These are phyloP conservation scores for Tolypeutes matacus DNA, from an alignment of 2,797 vertebrate genomes.

Conservation along the genomic window DNA sequence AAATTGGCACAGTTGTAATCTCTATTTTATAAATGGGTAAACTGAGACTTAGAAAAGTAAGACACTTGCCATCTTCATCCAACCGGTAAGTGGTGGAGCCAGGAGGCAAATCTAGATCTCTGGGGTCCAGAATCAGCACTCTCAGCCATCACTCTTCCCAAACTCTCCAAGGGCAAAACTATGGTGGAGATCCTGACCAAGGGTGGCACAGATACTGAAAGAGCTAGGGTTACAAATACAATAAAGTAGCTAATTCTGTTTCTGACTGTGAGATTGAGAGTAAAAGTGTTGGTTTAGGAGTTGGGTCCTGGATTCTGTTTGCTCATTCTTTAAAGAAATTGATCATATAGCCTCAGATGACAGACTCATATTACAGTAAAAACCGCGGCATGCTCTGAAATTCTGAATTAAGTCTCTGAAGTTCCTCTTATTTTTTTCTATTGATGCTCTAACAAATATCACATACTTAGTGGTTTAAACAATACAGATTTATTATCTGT, in stretches of 20 bases:
- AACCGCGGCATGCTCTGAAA: not conserved
- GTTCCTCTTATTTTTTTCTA: not conserved
- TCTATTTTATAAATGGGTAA: not conserved
- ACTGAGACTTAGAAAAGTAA: not conserved
- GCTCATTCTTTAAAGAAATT: not conserved
- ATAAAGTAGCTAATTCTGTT: not conserved
- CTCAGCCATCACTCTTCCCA: not conserved
- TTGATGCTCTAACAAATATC: too few species aligned
- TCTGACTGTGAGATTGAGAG: not conserved
- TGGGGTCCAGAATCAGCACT: not conserved
- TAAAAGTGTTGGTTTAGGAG: not conserved
- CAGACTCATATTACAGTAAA: not conserved
- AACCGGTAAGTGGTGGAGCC: not conserved
- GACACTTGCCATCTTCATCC: not conserved
- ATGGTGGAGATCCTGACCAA: not conserved
- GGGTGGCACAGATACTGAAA: not conserved
- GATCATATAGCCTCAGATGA: not conserved
- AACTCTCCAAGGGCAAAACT: not conserved
- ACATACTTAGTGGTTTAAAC: too few species aligned
- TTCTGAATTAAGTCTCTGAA: not conserved
- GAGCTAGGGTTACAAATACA: not conserved
- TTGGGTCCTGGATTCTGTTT: not conserved
- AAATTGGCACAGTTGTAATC: not conserved
- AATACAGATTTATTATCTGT: too few species aligned
- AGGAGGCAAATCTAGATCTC: not conserved